These are phyloP conservation scores for Loripinus fragilis DNA, from an alignment of 2,888 invertebrate species.

Conservation along the genomic window DNA sequence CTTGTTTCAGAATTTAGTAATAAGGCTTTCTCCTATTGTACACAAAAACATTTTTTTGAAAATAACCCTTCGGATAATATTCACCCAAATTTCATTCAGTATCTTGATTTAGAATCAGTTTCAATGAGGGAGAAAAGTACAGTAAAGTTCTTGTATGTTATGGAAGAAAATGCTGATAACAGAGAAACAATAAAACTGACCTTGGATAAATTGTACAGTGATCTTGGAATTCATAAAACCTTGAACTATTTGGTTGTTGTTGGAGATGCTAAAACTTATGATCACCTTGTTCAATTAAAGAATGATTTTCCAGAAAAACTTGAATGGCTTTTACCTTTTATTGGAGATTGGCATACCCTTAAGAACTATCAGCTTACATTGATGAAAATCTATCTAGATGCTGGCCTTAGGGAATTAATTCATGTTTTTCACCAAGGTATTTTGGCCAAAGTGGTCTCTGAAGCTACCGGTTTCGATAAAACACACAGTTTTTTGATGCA, in stretches of 20 bases:
- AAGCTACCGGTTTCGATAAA: constrained; percentile 14
- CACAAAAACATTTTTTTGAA: background rate
- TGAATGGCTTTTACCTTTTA: constrained; percentile 3
- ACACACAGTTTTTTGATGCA: too few relatives aligned
- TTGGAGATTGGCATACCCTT: background rate
- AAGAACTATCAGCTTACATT: background rate
- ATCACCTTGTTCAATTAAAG: constrained; percentile 9
- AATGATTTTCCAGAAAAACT: background rate
- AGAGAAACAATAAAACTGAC: constrained; percentile 10
- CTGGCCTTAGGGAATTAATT: background rate
- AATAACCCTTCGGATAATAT: background rate
- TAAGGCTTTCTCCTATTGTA: background rate
- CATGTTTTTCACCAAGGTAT: too few relatives aligned
- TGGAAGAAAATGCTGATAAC: too few relatives aligned
- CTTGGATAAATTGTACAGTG: background rate
- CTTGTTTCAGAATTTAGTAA: background rate
- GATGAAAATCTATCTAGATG: constrained; percentile 10
- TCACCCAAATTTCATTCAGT: background rate
- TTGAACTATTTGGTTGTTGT: too few relatives aligned
- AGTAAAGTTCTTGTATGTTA: too few relatives aligned
- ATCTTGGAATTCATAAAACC: background rate
- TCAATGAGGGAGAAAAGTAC: too few relatives aligned
- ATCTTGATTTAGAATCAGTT: background rate
- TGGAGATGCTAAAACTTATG: too few relatives aligned
- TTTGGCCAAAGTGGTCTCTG: background rate